These are phyloP conservation scores for Monoplex corrugatus DNA, from an alignment of 2,888 invertebrate genomes.

Conservation along the genomic window DNA sequence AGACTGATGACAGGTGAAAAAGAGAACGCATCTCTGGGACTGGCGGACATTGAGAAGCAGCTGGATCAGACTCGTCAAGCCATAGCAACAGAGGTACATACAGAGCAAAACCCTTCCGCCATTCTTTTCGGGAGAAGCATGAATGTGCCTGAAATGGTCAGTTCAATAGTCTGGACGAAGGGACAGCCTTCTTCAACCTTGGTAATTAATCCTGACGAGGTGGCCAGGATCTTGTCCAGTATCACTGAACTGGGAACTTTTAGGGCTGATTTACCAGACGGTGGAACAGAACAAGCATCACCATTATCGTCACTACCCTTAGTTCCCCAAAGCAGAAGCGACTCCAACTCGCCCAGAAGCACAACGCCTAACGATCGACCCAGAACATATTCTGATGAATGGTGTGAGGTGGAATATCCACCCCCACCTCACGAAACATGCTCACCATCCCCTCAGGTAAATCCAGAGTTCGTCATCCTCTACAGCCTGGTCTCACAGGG, in stretches of 20 bases:
- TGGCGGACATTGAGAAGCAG: slow-evolving; percentile 4
- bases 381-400: too few relatives aligned
- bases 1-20: neutral
- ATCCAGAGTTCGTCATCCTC: neutral
- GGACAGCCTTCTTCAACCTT: neutral
- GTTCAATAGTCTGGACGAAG: too few relatives aligned
- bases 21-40: neutral
- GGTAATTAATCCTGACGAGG: neutral
- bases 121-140: too few relatives aligned
- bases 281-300: neutral
- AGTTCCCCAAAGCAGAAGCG: neutral
- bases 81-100: neutral
- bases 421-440: neutral
- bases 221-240: neutral
- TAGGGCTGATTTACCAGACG: neutral
- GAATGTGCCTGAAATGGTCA: too few relatives aligned
- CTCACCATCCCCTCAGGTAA: neutral
- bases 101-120: neutral
- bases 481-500: neutral
- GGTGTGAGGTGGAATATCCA: too few relatives aligned
- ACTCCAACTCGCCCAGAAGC: neutral
- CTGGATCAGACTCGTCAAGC: neutral
- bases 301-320: neutral
- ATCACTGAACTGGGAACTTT: neutral
- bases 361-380: neutral